A percentile compares a stretch with the other conserved stretches of the same genome.
Evolutionary conservation across 2,113 vertebrate genomes (phyloP).

Genomic region (Neomonachus schauinslandi): DNA sequence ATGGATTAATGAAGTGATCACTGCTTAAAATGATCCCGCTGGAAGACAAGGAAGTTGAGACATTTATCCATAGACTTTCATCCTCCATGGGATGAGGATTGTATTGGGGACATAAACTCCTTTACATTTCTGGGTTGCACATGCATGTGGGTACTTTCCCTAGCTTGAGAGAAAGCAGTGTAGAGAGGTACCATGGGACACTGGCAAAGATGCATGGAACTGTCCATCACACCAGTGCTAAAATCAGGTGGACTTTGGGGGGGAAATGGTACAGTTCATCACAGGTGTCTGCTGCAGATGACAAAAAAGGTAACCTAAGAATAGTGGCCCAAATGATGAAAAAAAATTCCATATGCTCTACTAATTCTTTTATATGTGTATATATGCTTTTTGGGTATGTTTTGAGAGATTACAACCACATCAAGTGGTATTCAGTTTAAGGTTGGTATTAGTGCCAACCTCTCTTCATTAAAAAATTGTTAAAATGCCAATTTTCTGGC

Average conservation of each 20-base stretch:
- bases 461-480: background rate
- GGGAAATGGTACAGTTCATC: background rate
- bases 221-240: background rate
- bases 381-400: background rate
- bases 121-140: background rate
- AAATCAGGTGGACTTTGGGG: background rate
- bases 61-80: background rate
- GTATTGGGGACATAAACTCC: background rate
- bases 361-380: background rate
- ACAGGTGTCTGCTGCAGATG: background rate
- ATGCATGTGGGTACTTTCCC: background rate
- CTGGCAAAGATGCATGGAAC: background rate
- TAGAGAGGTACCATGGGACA: background rate
- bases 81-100: background rate
- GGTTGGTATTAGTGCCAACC: background rate
- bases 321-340: background rate
- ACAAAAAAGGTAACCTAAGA: background rate
- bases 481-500: background rate
- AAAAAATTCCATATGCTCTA: background rate
- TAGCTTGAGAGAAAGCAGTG: background rate
- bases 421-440: background rate
- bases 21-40: background rate
- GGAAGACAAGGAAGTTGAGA: background rate
- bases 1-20: background rate
- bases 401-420: slow-evolving; percentile 25